Percentiles rank a stretch among this genome's conserved stretches.
Conservation (phyloP, 2,888 invertebrate genomes). For the Pachydiplax longipennis region DNA sequence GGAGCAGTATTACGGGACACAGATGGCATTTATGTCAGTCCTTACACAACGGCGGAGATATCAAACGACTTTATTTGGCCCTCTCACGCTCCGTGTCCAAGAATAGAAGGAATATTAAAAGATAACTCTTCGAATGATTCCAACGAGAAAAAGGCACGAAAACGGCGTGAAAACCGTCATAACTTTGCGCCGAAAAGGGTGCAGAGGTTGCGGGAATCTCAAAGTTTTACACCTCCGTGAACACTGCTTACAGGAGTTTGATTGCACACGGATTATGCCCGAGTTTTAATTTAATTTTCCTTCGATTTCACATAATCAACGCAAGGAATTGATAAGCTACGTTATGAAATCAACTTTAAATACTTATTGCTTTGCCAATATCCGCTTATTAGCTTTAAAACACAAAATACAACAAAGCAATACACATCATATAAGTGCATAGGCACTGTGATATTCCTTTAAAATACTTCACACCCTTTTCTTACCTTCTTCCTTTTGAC, state of each 20-base stretch:
- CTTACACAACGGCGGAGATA: background rate
- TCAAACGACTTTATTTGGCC: background rate
- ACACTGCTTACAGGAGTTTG: background rate
- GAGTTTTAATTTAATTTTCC: background rate
- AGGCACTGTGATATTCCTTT: no score
- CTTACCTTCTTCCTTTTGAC: no score
- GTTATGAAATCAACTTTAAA: background rate
- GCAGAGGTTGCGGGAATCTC: background rate
- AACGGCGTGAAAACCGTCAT: background rate
- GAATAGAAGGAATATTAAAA: background rate
- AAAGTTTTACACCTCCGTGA: background rate
- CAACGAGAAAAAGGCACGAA: background rate
- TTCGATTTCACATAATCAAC: background rate
- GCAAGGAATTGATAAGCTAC: background rate
- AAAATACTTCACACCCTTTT: no score
- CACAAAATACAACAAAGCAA: no score
- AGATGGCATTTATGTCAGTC: background rate
- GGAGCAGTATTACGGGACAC: background rate
- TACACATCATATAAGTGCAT: no score
- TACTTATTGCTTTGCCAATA: background rate
- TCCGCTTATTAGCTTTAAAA: background rate
- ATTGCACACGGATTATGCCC: background rate
- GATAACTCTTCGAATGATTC: background rate
- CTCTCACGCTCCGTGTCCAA: slow-evolving; percentile 3
- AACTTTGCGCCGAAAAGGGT: background rate